Evolutionary conservation across 37 sponge, comb jelly and placozoan genomes (phyloP), one percentile per base, ranked within the genome.

Genomic region (Beroe forskalii): DNA sequence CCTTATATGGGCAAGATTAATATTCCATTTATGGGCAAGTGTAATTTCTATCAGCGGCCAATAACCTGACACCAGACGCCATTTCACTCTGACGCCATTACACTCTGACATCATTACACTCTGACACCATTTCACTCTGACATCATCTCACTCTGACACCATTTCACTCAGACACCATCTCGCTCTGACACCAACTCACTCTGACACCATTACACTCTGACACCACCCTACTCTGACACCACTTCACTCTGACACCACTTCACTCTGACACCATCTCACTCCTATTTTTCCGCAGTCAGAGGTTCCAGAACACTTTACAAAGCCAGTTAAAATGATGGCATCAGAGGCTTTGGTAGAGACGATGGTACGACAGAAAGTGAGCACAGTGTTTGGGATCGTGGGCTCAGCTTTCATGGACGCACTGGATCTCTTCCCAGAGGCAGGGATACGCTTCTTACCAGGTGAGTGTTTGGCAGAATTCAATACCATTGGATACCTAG

Each of bases 341-440:
- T 38, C 40, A 6, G 76, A 72, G 22, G 76, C 76, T 36, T 8
- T 72, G 40, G 76, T 72, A 23, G 76, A 72, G 22, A 72, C 76
- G 2, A 38, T 72, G 38, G 76, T 36, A 17, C 37, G 76, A 72
- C 76, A 72, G 76, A 36, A 36, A 12, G 76, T 72, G 6, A 36
- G 30, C 40, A 72, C 37, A 2, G 37, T 32, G 1, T 72, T 38
- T 37, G 76, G 76, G 8, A 72, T 72, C 27, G 76, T 72, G 76
- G 76, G 76, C 2, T 38, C 40, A 27, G 76, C 76, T 36, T 72
- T 72, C 76, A 72, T 72, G 76, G 76, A 72, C 40, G 76, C 76
- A 6, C 76, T 72, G 76, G 76, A 72, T 27, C 20, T 72, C 14
- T 72, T 72, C 40, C 76, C 76, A 17, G 76, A 72, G 40, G 76